A percentile compares a stretch with the other conserved stretches of the same genome.
Evolutionary conservation across 2,888 invertebrate genomes (phyloP).

Genomic region (Eupeodes latifasciatus): DNA sequence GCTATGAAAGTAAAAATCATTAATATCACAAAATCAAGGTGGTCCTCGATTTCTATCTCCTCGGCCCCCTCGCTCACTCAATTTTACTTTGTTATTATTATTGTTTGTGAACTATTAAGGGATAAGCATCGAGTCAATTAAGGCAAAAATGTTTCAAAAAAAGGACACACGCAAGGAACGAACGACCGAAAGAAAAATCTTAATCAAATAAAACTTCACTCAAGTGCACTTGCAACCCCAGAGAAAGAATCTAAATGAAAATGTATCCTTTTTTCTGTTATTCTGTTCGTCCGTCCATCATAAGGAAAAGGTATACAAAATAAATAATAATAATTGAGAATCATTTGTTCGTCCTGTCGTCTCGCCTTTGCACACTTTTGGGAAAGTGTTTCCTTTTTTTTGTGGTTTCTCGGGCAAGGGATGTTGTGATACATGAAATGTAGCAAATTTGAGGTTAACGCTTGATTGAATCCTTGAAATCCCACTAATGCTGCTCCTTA

Average conservation of each 20-base stretch:
- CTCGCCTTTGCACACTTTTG: slow-evolving; percentile 14
- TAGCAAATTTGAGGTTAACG: slow-evolving; percentile 59
- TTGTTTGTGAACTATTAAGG: slow-evolving; percentile 74
- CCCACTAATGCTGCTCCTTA: slow-evolving; percentile 51
- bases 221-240: slow-evolving; percentile 74
- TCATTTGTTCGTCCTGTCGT: slow-evolving; percentile 28
- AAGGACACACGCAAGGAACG: slow-evolving; percentile 64
- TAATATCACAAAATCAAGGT: slow-evolving; percentile 72
- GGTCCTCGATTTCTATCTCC: slow-evolving; percentile 61
- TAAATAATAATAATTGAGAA: slow-evolving; percentile 62
- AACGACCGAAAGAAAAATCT: slow-evolving; percentile 13
- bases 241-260: slow-evolving; percentile 20
- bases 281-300: background rate
- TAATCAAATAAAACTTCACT: slow-evolving; percentile 58
- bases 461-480: slow-evolving; percentile 49
- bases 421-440: slow-evolving; percentile 2
- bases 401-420: slow-evolving; percentile 44
- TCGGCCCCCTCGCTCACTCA: slow-evolving; percentile 15
- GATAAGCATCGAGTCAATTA: slow-evolving; percentile 75
- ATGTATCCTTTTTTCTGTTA: slow-evolving; percentile 61
- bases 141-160: slow-evolving; percentile 72
- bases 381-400: slow-evolving; percentile 36
- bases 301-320: slow-evolving; percentile 22
- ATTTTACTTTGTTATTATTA: slow-evolving; percentile 36
- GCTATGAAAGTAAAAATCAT: slow-evolving; percentile 34